Conservation (phyloP, 2,888 invertebrate genomes). For the Ernsta delagoae region DNA sequence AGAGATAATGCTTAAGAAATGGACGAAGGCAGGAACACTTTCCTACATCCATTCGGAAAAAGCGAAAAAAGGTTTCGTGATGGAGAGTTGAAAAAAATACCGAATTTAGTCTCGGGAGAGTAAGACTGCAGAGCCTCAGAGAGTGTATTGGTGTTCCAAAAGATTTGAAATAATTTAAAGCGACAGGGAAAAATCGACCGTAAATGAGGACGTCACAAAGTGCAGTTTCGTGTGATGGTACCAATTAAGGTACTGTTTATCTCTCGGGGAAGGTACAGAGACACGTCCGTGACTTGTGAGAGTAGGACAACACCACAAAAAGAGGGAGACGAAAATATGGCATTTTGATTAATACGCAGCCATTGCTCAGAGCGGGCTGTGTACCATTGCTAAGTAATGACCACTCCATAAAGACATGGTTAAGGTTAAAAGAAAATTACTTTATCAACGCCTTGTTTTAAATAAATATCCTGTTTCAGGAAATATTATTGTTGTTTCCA, state of each 20-base stretch:
- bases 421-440: slow-evolving; percentile 85
- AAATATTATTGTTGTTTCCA: slow-evolving; percentile 84
- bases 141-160: slow-evolving; percentile 47
- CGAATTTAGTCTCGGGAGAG: slow-evolving; percentile 83
- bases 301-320: slow-evolving; percentile 63
- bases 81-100: slow-evolving; percentile 78
- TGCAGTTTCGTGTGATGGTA: slow-evolving; percentile 33
- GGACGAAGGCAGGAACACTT: slow-evolving; percentile 73
- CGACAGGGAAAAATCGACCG: slow-evolving; percentile 38
- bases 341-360: slow-evolving; percentile 84
- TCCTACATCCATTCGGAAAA: slow-evolving; percentile 77
- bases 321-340: slow-evolving; percentile 76
- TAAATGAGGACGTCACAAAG: slow-evolving; percentile 37
- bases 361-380: slow-evolving; percentile 84
- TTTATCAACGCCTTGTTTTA: slow-evolving; percentile 85
- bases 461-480: slow-evolving; percentile 85
- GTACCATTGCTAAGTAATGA: slow-evolving; percentile 85
- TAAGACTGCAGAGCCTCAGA: slow-evolving; percentile 80
- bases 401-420: slow-evolving; percentile 85
- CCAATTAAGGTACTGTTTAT: slow-evolving; percentile 53
- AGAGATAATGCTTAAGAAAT: slow-evolving; percentile 82
- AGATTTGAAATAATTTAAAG: slow-evolving; percentile 48
- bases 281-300: slow-evolving; percentile 78
- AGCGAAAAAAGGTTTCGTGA: slow-evolving; percentile 79
- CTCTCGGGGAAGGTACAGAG: slow-evolving; percentile 63